Conservation (phyloP, 2,113 vertebrate species). For the Chaetorhynchus papuensis region DNA sequence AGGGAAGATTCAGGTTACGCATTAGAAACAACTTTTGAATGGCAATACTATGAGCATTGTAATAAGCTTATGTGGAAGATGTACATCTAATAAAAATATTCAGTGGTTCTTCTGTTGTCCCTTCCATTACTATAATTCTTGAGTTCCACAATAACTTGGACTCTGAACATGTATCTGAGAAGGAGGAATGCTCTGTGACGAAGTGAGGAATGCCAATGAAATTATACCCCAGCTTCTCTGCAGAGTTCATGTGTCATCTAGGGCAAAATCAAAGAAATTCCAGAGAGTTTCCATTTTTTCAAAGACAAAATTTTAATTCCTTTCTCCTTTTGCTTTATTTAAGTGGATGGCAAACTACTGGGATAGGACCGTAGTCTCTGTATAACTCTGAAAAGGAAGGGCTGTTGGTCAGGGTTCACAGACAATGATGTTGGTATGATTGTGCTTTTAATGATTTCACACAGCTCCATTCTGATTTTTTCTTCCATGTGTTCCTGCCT, state of each 20-base stretch:
- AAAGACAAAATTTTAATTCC: neutral
- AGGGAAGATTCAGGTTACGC: neutral
- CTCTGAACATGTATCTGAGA: neutral
- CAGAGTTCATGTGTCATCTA: neutral
- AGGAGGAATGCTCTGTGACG: neutral
- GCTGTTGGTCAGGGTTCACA: neutral
- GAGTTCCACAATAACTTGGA: neutral
- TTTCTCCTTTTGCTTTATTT: neutral
- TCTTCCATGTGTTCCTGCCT: neutral
- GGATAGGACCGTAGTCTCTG: neutral
- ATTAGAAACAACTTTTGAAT: neutral
- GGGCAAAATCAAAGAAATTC: neutral
- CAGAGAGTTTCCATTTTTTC: neutral
- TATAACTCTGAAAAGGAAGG: neutral
- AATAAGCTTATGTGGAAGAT: neutral
- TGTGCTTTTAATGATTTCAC: neutral
- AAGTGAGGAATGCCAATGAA: neutral
- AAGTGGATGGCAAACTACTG: neutral
- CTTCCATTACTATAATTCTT: neutral
- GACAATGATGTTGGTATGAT: neutral
- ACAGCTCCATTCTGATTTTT: neutral
- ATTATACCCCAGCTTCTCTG: neutral
- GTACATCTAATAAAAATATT: neutral
- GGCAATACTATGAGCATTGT: neutral
- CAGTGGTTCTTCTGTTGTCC: neutral